These are phyloP conservation scores for Lycaon pictus DNA, from an alignment of 2,113 vertebrate species.

Conservation along the genomic window DNA sequence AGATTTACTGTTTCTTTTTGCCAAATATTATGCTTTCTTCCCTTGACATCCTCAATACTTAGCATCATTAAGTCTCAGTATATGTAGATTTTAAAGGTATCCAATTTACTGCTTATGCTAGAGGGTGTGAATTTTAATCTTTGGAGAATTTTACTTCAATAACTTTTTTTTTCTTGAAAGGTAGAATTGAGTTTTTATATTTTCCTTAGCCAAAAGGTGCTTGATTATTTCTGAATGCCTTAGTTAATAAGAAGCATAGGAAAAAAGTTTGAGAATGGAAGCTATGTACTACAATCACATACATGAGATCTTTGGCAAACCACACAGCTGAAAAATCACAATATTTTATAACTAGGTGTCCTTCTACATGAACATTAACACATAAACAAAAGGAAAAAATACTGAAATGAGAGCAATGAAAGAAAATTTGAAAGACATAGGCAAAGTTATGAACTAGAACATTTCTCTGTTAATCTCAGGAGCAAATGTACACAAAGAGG, in stretches of 20 bases:
- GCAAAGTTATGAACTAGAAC: not conserved
- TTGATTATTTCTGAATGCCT: conserved; percentile 11
- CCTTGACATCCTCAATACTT: not conserved
- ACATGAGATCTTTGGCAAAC: not conserved
- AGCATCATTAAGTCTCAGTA: not conserved
- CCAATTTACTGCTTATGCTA: not conserved
- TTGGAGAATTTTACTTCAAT: conserved; percentile 29
- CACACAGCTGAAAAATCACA: not conserved
- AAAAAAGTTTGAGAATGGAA: not conserved
- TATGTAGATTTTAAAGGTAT: conserved; percentile 10
- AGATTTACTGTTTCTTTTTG: not conserved
- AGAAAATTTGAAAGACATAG: not conserved
- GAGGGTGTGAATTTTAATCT: not conserved
- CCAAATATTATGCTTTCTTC: not conserved
- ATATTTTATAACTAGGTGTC: not conserved
- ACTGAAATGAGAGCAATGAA: not conserved
- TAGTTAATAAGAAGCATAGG: not conserved
- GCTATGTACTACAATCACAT: not conserved
- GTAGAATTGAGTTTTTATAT: not conserved
- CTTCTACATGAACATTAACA: not conserved
- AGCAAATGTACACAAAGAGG: not conserved
- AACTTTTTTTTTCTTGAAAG: not conserved
- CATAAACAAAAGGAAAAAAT: not conserved
- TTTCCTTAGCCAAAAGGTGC: not conserved
- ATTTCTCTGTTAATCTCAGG: not conserved